phyloP scores from a whole-genome alignment of 2,113 vertebrate species.

The Tinamus guttatus region DNA sequence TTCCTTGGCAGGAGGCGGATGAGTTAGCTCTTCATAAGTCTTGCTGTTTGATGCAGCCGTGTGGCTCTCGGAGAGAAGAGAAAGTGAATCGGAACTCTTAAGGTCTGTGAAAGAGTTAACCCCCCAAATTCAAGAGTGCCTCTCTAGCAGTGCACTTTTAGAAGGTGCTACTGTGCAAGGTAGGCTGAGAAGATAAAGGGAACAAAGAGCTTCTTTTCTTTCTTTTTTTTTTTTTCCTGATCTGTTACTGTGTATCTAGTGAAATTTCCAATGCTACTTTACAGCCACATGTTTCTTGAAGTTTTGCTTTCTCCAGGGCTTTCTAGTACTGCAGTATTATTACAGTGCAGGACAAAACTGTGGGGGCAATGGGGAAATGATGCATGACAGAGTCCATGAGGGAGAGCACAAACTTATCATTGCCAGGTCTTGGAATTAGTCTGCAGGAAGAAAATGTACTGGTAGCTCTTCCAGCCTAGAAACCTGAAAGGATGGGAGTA shows the following conservation, averaged over 20 bases:
- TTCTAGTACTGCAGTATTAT: background rate
- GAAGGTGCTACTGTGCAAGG: background rate
- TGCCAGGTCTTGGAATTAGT: background rate
- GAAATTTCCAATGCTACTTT: background rate
- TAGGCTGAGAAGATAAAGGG: background rate
- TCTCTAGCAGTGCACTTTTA: background rate
- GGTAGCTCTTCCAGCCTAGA: background rate
- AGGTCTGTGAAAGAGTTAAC: background rate
- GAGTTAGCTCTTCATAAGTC: background rate
- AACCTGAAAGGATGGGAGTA: background rate
- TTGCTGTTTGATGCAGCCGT: background rate
- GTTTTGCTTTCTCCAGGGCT: background rate
- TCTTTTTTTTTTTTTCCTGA: background rate
- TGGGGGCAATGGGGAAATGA: background rate
- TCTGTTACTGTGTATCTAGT: background rate
- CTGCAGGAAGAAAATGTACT: background rate
- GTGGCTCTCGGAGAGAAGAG: background rate
- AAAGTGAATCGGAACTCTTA: background rate
- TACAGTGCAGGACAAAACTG: background rate
- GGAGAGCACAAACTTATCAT: background rate
- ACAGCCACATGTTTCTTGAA: background rate
- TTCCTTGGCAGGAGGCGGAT: background rate
- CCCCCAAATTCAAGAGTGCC: accelerated
- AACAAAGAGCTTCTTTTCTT: background rate
- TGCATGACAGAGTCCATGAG: background rate